Base-by-base conservation (phyloP, 37 sponge, comb jelly and placozoan species). In the Tethya wilhelma region DNA sequence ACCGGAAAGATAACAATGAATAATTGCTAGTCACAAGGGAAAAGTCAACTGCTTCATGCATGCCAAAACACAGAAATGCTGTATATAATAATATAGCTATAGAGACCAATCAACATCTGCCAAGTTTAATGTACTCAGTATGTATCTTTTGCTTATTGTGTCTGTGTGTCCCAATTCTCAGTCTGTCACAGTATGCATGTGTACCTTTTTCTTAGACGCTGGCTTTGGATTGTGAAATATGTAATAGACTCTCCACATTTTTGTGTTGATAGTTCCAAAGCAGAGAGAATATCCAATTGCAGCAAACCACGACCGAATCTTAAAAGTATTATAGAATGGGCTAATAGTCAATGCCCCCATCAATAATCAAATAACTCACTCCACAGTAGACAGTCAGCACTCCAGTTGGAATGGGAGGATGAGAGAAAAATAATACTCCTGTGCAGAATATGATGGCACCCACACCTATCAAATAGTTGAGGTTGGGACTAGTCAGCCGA, bases 161-260 rank as follows among this genome's bases (percentile, higher is more conserved):
- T 49, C 14, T 9, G 14, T 49, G 53, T 49, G 53, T 49, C 14
- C 14, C 53, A 49, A 14, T 49, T 9, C 53, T 14, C 53, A 49
- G 14, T 19, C 53, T 49, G 53, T 25, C 63, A 62, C 25, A 14
- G 7, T n/a, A 62, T 25, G 7, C 28, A 7, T n/a, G 9, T 62
- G 28, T 36, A 58, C 62, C 56, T 53, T 70, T n/a, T 79, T 79
- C 56, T 39, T 71, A 20, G 56, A n/a, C 4, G 44, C 57, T 0
- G 75, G 74, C 53, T 63, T 83, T 20, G 75, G 67, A 22, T 83
- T 74, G 37, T 53, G 46, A 36, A 73, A 83, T 11, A 83, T 73
- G 67, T 83, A 83, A 57, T 74, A 83, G 19, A 83, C 75, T 30
- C 84, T 40, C 84, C 84, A 83, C 84, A 83, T 83, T 30, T 83